Base-by-base conservation (phyloP, 2,113 vertebrate genomes). In the Motacilla tschutschensis region DNA sequence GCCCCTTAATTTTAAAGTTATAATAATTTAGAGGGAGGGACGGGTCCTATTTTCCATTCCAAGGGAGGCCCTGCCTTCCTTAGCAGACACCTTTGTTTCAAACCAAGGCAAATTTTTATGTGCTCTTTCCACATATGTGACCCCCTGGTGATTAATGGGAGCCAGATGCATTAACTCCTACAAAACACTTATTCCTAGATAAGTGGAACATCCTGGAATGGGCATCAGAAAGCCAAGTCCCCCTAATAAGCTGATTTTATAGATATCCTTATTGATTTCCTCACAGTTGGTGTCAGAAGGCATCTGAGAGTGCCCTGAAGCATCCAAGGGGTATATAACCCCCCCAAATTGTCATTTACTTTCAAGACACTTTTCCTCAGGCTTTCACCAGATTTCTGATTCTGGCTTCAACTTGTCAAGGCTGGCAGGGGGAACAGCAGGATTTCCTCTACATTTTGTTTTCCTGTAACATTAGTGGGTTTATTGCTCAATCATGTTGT, bases 401-500 rank as follows among this genome's bases (percentile, higher is more conserved):
- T 5, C 10, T 47, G 51, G 6, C 10, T 62, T 5, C 28, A 28
- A 1, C 33, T 38, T 65, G 22, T 43, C 50, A 8, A 10, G 14
- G 18, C 16, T 66, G n/a, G 38, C 26, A 53, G 19, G n/a, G 24
- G n/a, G 24, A 25, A 7, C 55, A 70, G 47, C 64, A 82, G 31
- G 12, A 38, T 73, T 69, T 44, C 31, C 54, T 33, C 33, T 63
- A 4, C 2, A 0, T 36, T 70, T 48, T 53, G 6, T 53, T 86
- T 26, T 65, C 16, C 24, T 77, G 22, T 25, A 31, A 5, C 6
- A 3, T n/a, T 40, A 22, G 2, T 44, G 18, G 8, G 10, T 72
- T 71, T 40, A 40, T 47, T 81, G 8, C 14, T 62, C 17, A 22
- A 0, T 33, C 7, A 0, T 5, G 10, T 8, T 43, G 33, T 53